phyloP scores from a whole-genome alignment of 2,113 vertebrate species.

The Tauraco erythrolophus region DNA sequence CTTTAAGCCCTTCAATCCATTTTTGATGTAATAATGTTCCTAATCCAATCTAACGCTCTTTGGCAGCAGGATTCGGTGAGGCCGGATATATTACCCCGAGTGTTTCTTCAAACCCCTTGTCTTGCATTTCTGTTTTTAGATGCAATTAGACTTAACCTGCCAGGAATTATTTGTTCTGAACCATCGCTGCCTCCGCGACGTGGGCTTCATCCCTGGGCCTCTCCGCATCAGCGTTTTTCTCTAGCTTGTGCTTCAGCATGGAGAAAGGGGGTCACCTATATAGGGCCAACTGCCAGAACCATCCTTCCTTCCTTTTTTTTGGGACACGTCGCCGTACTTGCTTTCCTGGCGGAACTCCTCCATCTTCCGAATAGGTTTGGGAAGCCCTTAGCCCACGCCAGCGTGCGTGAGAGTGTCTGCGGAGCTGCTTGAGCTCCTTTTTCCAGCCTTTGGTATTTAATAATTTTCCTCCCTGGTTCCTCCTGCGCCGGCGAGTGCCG shows the following conservation, averaged over 20 bases:
- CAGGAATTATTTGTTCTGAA: slow-evolving; percentile 36
- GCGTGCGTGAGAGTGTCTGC: not conserved
- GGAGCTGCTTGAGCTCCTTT: not conserved
- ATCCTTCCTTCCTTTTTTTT: not conserved
- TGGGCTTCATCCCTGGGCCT: not conserved
- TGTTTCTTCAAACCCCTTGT: slow-evolving; percentile 52
- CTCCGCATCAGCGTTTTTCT: not conserved
- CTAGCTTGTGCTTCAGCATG: not conserved
- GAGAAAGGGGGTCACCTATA: slow-evolving; percentile 11
- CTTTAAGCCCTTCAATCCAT: slow-evolving; percentile 55
- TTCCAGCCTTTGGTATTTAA: not conserved
- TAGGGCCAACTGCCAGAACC: not conserved
- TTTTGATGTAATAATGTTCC: slow-evolving; percentile 28
- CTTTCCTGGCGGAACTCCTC: not conserved
- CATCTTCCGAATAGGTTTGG: not conserved
- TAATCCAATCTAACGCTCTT: slow-evolving; percentile 47
- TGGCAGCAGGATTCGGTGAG: slow-evolving; percentile 21
- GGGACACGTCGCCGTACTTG: not conserved
- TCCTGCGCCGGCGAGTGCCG: not conserved
- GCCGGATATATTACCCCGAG: slow-evolving; percentile 23
- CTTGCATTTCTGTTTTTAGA: slow-evolving; percentile 70
- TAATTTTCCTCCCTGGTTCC: not conserved
- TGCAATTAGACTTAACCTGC: slow-evolving; percentile 63
- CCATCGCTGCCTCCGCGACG: not conserved
- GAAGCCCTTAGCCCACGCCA: not conserved